These are phyloP conservation scores for Hippopotamyrus pictus DNA, from an alignment of 2,797 vertebrate species.

Conservation along the genomic window DNA sequence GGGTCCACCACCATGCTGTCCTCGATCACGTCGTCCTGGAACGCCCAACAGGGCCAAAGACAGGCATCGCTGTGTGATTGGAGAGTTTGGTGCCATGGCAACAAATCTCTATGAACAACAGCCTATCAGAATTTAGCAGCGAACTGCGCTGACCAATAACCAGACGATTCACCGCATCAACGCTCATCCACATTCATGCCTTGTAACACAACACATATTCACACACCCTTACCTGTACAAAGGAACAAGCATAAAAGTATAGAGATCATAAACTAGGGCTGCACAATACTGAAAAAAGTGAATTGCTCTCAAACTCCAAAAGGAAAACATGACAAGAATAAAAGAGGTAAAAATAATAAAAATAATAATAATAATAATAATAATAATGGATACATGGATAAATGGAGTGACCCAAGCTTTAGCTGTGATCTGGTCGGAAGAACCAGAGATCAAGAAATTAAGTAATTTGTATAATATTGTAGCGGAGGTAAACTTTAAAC, in stretches of 20 bases:
- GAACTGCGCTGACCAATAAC: background rate
- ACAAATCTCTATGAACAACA: background rate
- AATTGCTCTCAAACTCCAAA: background rate
- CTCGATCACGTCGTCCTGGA: constrained; percentile 71
- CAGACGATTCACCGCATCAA: background rate
- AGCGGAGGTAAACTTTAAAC: background rate
- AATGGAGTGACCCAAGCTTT: background rate
- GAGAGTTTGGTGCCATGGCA: background rate
- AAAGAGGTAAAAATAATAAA: background rate
- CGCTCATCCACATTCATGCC: background rate
- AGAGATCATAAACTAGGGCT: background rate
- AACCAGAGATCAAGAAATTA: background rate
- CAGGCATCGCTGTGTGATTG: background rate
- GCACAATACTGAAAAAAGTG: background rate
- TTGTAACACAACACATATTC: background rate
- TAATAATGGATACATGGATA: background rate
- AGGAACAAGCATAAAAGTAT: background rate
- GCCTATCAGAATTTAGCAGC: background rate
- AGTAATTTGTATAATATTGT: background rate
- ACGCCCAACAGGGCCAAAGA: background rate
- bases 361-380: no score
- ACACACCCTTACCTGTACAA: background rate
- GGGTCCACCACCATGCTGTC: constrained; percentile 67
- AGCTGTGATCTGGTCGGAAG: background rate
- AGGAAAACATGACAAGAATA: background rate